Base-by-base conservation (phyloP, 2,888 invertebrate species). In the Galeopsomyia nigrocyanea region DNA sequence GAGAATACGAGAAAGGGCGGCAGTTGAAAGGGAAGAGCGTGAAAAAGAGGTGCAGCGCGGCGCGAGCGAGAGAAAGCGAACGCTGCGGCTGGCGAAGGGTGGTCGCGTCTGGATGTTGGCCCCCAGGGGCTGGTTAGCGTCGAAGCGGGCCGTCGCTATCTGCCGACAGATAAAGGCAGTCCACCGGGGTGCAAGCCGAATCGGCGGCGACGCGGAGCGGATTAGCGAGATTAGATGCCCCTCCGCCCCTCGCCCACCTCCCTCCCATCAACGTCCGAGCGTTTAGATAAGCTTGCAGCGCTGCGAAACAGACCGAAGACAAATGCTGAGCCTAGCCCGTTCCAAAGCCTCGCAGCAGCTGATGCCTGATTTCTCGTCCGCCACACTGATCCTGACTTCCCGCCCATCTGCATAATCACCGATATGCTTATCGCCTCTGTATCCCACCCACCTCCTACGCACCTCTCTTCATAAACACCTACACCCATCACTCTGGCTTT, bases 171-270 rank as follows among this genome's bases (percentile, higher is more conserved):
- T 81, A 82, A 79, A 80, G 80, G 79, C 77, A 77, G 74, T 70
- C 57, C 70, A 77, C 68, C 66, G 74, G 2, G n/a, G 72, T 66
- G 75, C 76, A 76, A 77, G 78, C 78, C 76, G 70, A 79, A 78
- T 79, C 80, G 75, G 75, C 76, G 51, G 53, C 55, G 17, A 50
- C 39, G 77, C 76, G 64, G 67, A 77, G 77, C 79, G 80, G 81
- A 82, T 83, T 82, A 83, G 79, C 77, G 77, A 77, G 81, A 83
- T 81, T 82, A 80, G 80, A 77, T 71, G 17, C 39, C 13, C 39
- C 39, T 10, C 39, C 39, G 1, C 7, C 39, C 39, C 13, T 39
- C 39, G n/a, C n/a, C 26, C 5, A 26, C 5, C 26, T 26, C 17
- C 46, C 57, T 50, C 50, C 31, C 57, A 57, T 49, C 66, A 57